These are phyloP conservation scores for Gymnocheta viridis DNA, from an alignment of 2,888 invertebrate genomes.

Conservation along the genomic window DNA sequence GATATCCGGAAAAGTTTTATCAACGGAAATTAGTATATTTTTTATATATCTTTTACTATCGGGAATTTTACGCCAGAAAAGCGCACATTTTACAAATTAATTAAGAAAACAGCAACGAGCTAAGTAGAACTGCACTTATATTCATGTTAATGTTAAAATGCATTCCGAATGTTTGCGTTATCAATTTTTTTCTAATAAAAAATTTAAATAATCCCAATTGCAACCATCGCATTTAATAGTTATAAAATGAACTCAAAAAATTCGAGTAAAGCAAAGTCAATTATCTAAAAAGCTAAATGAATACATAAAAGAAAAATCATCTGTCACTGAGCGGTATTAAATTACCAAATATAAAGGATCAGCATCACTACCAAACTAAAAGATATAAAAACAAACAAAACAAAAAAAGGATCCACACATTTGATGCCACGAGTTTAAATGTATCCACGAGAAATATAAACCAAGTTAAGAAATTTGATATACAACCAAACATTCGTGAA, in stretches of 20 bases:
- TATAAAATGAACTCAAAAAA: background rate
- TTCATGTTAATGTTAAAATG: background rate
- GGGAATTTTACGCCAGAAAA: too few species aligned
- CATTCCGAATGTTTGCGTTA: background rate
- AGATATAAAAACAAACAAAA: slow-evolving; percentile 1
- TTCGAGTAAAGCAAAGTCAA: slow-evolving; percentile 27
- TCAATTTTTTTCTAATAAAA: background rate
- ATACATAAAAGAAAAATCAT: slow-evolving; percentile 35
- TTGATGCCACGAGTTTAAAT: slow-evolving; percentile 53
- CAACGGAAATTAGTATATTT: too few species aligned
- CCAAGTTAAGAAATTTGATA: slow-evolving; percentile 54
- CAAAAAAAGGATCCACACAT: slow-evolving; percentile 26
- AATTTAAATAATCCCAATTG: background rate
- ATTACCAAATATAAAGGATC: slow-evolving; percentile 44
- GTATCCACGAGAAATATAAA: slow-evolving; percentile 28
- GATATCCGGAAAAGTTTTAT: too few species aligned
- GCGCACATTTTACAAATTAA: too few species aligned
- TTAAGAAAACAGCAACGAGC: background rate
- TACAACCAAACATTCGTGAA: background rate
- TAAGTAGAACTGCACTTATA: background rate
- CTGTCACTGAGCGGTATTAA: slow-evolving; percentile 45
- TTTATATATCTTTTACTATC: too few species aligned
- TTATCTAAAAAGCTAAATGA: slow-evolving; percentile 36
- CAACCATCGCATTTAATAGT: background rate
- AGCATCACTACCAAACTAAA: slow-evolving; percentile 4